Conservation (phyloP, 2,888 invertebrate genomes). For the Megastigmus dorsalis region DNA sequence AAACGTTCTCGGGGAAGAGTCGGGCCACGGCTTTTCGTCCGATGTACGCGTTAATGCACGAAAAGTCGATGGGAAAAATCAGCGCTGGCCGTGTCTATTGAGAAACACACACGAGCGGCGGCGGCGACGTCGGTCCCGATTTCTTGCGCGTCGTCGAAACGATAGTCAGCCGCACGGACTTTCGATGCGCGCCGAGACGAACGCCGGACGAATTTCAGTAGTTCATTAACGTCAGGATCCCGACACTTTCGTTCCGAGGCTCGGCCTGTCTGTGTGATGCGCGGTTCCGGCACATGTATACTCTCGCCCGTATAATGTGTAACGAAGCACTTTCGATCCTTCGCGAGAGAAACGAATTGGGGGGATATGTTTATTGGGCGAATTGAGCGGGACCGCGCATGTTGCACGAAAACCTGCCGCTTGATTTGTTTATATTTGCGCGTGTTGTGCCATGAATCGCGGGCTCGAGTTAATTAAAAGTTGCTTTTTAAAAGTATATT, state of each 20-base stretch:
- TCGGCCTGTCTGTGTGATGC: too few relatives aligned
- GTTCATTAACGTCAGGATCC: constrained; percentile 46
- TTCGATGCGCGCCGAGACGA: constrained; percentile 25
- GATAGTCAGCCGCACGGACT: constrained; percentile 13
- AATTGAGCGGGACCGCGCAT: too few relatives aligned
- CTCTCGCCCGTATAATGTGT: background rate
- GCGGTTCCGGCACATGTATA: constrained; percentile 5
- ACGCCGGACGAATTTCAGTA: constrained; percentile 49
- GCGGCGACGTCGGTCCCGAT: too few relatives aligned
- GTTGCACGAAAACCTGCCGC: too few relatives aligned
- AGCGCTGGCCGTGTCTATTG: background rate
- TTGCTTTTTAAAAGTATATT: too few relatives aligned
- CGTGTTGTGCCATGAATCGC: too few relatives aligned
- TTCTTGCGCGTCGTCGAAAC: background rate
- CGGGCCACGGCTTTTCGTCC: background rate
- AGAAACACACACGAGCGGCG: constrained; percentile 14
- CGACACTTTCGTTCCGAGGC: constrained; percentile 1
- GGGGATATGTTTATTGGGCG: too few relatives aligned
- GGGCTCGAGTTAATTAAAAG: too few relatives aligned
- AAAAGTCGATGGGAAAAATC: constrained; percentile 25
- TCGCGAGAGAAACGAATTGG: background rate
- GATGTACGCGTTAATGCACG: background rate
- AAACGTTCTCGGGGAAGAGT: background rate
- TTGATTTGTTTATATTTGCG: too few relatives aligned
- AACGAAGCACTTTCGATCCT: constrained; percentile 7